A percentile compares a stretch with the other conserved stretches of the same genome.
phyloP scores from a whole-genome alignment of 2,888 invertebrate genomes.

The Ormyrus nitidulus region DNA sequence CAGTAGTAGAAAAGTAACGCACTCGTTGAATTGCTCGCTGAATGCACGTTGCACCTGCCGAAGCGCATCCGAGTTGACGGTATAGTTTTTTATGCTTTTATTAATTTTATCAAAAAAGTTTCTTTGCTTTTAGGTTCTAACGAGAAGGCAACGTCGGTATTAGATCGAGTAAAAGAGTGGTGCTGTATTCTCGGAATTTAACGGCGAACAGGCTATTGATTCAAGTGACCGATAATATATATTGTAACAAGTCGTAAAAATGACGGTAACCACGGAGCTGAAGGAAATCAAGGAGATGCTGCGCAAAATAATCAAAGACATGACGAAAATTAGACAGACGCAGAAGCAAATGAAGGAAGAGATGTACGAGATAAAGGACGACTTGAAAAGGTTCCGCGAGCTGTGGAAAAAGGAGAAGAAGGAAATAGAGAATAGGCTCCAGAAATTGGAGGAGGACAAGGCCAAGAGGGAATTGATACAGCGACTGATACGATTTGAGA shows the following conservation, averaged over 20 bases:
- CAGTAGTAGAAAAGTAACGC: too few species aligned
- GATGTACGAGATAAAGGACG: slow-evolving; percentile 48
- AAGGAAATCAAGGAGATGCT: slow-evolving; percentile 47
- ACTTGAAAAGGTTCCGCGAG: slow-evolving; percentile 39
- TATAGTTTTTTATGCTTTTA: too few species aligned
- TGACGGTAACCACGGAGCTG: slow-evolving; percentile 40
- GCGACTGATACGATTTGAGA: slow-evolving; percentile 22
- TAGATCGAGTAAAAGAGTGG: too few species aligned
- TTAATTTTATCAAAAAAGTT: too few species aligned
- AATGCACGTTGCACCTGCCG: too few species aligned
- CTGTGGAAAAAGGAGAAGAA: slow-evolving; percentile 44
- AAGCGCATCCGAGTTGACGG: too few species aligned
- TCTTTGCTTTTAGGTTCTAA: too few species aligned
- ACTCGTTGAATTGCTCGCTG: too few species aligned
- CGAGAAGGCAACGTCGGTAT: too few species aligned
- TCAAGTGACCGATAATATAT: too few species aligned
- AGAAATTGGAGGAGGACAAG: slow-evolving; percentile 44
- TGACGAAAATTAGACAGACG: slow-evolving; percentile 28
- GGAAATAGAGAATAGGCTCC: slow-evolving; percentile 43
- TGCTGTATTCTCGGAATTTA: too few species aligned
- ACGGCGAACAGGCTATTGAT: too few species aligned
- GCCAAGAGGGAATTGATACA: slow-evolving; percentile 32
- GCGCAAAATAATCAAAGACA: slow-evolving; percentile 41
- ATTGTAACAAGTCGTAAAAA: neutral
- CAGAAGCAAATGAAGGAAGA: slow-evolving; percentile 51